Evolutionary conservation across 2,888 invertebrate genomes (phyloP), one percentile per base, ranked within the genome.

Genomic region (Hypomecis atomaria): DNA sequence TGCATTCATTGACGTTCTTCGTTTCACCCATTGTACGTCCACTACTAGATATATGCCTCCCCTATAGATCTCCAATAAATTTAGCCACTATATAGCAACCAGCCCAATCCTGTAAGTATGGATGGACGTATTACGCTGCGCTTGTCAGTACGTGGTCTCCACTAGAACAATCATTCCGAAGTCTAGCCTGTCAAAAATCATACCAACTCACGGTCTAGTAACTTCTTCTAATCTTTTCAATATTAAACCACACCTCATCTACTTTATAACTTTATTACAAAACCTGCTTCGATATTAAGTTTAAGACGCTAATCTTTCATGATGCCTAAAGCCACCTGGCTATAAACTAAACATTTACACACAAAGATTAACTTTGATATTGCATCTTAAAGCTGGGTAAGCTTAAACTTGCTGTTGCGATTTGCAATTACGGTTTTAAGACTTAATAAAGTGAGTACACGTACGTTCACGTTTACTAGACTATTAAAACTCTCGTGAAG

Each of bases 381-480:
- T 57, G 56, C 48, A 58, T 49, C 54, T 54, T 52, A 65, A 43
- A 57, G 57, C 53, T 65, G 10, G 33, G 23, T 59, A 62, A 59
- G 61, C 52, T 61, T 13, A 10, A 45, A 36, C 37, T 45, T 43
- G 42, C 13, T 53, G 42, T 54, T 40, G 7, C 11, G 10, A 43
- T 40, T 54, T 42, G 44, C 37, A 49, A 49, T 49, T 49, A 49
- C n/a, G 8, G 36, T 49, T 49, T 49, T 49, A 49, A 49, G 10
- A 42, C n/a, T 42, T 53, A 23, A 53, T 53, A 50, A 37, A 50
- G 37, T 50, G 8, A 36, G n/a, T n/a, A 11, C 13, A 45, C 49
- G 36, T 33, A 47, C 48, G 36, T 36, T 49, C 36, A 49, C n/a
- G 36, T 49, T 37, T 11, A 50, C 4, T 13, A 37, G 36, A 11